phyloP scores from a whole-genome alignment of 2,888 invertebrate species.

The Deilephila elpenor region DNA sequence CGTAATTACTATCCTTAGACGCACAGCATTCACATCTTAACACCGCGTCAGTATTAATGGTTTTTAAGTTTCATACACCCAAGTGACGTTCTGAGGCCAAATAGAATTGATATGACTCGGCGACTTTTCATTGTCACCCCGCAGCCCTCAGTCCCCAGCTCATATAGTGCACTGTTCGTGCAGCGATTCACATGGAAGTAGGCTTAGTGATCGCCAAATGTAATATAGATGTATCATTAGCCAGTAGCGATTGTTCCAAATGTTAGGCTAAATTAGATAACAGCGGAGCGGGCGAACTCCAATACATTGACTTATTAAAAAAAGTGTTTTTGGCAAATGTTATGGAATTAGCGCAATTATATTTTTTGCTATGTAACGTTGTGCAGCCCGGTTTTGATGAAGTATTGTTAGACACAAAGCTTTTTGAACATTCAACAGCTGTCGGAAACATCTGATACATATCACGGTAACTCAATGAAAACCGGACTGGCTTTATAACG shows the following conservation, averaged over 20 bases:
- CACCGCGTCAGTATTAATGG: constrained; percentile 31
- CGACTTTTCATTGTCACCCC: constrained; percentile 33
- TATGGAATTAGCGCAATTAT: not conserved
- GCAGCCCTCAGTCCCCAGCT: constrained; percentile 36
- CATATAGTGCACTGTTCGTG: constrained; percentile 55
- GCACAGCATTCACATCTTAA: constrained; percentile 7
- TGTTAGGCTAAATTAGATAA: constrained; percentile 79
- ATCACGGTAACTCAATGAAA: not conserved
- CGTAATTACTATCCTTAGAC: not conserved
- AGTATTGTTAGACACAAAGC: not conserved
- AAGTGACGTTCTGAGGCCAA: not conserved
- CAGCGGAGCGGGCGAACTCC: constrained; percentile 46
- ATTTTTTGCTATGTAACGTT: not conserved
- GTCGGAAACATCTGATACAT: not conserved
- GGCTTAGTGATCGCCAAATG: constrained; percentile 83
- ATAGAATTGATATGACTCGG: constrained; percentile 2
- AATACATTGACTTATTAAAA: constrained; percentile 10
- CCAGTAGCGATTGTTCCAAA: constrained; percentile 83
- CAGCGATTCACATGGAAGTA: constrained; percentile 72
- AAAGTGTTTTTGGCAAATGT: not conserved
- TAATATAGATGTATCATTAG: constrained; percentile 82
- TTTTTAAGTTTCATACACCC: not conserved
- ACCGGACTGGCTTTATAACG: not conserved
- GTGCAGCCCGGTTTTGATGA: not conserved
- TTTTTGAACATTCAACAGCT: not conserved